phyloP scores from a whole-genome alignment of 2,797 vertebrate genomes.

The Euphonia xanthogaster region DNA sequence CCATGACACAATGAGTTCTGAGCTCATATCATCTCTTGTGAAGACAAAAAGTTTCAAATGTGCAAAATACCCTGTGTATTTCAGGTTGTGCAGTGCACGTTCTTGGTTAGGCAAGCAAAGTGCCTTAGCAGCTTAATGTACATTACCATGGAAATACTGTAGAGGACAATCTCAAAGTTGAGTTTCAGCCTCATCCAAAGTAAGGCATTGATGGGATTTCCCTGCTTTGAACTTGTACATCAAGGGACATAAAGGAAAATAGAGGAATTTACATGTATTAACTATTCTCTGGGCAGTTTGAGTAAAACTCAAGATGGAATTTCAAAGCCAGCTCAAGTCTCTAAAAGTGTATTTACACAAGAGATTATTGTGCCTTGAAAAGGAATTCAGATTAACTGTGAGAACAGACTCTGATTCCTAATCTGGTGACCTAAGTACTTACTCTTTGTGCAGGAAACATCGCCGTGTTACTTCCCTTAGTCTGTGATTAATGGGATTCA shows the following conservation, averaged over 20 bases:
- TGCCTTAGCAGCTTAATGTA: neutral
- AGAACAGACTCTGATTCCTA: neutral
- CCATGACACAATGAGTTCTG: neutral
- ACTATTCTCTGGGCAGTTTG: neutral
- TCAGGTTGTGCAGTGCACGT: neutral
- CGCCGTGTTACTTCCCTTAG: neutral
- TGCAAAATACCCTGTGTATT: neutral
- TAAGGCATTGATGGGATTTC: neutral
- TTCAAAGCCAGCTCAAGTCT: neutral
- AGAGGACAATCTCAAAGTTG: neutral
- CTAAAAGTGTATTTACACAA: neutral
- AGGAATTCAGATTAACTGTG: neutral
- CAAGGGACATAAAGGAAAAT: neutral
- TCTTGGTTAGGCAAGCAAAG: neutral
- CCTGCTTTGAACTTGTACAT: neutral
- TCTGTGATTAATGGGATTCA: neutral
- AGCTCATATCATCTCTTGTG: neutral
- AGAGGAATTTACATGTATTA: neutral
- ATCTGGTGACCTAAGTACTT: neutral
- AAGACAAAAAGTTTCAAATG: neutral
- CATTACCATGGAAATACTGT: accelerated
- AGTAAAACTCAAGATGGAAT: neutral
- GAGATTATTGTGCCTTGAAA: neutral
- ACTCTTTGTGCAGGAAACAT: neutral
- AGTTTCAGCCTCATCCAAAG: neutral